phyloP scores from a whole-genome alignment of 2,113 vertebrate genomes.

The Ammodytes marinus region DNA sequence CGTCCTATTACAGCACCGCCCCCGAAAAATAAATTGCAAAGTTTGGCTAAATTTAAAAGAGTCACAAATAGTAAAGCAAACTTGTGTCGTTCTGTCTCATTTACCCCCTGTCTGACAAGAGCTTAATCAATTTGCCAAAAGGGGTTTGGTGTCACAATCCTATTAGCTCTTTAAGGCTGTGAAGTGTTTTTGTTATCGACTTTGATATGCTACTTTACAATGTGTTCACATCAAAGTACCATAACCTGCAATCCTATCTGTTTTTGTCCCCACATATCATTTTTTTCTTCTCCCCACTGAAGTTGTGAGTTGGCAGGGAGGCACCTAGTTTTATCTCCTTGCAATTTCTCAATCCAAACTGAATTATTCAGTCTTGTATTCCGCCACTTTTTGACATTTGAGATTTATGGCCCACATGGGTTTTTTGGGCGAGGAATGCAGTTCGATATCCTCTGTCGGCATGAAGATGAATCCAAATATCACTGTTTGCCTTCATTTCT shows the following conservation, averaged over 20 bases:
- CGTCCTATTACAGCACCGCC: conserved; percentile 38
- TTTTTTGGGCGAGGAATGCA: conserved; percentile 53
- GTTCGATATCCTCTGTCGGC: conserved; percentile 72
- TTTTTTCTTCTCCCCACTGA: conserved; percentile 33
- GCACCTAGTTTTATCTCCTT: conserved; percentile 27
- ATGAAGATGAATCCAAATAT: conserved; percentile 81
- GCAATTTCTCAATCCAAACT: conserved; percentile 57
- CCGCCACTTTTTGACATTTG: conserved; percentile 75
- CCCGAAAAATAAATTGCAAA: conserved; percentile 39
- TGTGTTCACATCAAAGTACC: conserved; percentile 48
- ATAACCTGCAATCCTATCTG: conserved; percentile 38
- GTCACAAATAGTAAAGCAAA: conserved; percentile 52
- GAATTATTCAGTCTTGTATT: conserved; percentile 73
- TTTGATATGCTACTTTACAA: conserved; percentile 27
- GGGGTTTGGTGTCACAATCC: conserved; percentile 50
- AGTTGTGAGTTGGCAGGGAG: conserved; percentile 12
- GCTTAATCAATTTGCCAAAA: conserved; percentile 65
- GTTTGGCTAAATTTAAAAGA: conserved; percentile 54
- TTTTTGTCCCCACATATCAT: conserved; percentile 46
- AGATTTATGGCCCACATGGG: conserved; percentile 72
- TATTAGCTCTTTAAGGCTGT: conserved; percentile 47
- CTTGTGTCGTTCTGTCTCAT: conserved; percentile 50
- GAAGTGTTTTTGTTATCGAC: conserved; percentile 50
- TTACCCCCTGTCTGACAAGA: conserved; percentile 54
- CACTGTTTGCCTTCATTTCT: conserved; percentile 69